Base-by-base conservation (phyloP, 2,113 vertebrate genomes). In the Vulpes vulpes region DNA sequence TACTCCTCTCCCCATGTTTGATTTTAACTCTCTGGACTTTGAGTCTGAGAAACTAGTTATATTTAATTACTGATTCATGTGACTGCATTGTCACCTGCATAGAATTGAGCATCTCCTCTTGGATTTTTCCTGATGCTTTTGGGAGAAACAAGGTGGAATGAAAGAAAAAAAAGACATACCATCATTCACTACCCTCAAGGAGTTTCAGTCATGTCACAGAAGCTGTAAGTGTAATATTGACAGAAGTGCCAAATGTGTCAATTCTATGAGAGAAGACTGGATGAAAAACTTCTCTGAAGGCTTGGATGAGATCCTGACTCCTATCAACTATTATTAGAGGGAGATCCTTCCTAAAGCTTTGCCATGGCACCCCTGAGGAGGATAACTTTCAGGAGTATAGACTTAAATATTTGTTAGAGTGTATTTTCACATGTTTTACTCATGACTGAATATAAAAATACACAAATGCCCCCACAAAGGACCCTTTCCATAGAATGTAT, bases 171-270 rank as follows among this genome's bases (percentile, higher is more conserved):
- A 35, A 87, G 71, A 35, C 51, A 79, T 15, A 10, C 12, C 8
- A 43, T 53, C 43, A 23, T 43, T 96, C 27, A 82, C 59, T 90
- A 23, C 71, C 91, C 73, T 69, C 51, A 71, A 94, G 64, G 38
- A 79, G 10, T 96, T 76, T 90, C 27, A n/a, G 49, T 86, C 85
- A 49, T 69, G 82, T 96, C 86, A 80, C 80, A 74, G 91, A 93
- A 27, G 27, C 59, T 73, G 4, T 69, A 81, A 84, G 35, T 57
- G 67, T 19, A 62, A 1, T 78, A 20, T 73, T 95, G 96, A 95
- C 65, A 78, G 65, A 71, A 89, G 60, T 89, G 60, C 20, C 49
- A 86, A 87, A 86, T 32, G 38, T 76, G 60, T 87, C 89, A 80
- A 69, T 79, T 95, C 67, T 86, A 16, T 80, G 89, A 71, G 49